A percentile compares a stretch with the other conserved stretches of the same genome.
Evolutionary conservation across 1,140 invertebrate species (phyloP).

Genomic region (Drosophila sechellia): DNA sequence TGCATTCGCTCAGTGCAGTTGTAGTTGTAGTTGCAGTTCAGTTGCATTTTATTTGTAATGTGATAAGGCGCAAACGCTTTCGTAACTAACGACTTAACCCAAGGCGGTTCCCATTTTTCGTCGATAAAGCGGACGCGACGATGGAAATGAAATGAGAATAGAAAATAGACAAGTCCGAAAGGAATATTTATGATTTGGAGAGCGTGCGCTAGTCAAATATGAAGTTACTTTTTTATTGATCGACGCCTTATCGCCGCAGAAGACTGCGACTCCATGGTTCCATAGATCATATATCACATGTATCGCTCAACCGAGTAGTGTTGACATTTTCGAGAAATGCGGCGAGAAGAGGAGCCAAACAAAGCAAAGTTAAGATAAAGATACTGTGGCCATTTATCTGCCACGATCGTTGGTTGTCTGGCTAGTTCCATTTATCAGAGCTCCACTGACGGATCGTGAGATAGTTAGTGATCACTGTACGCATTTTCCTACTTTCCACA

Average conservation of each 20-base stretch:
- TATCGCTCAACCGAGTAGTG: constrained; percentile 5
- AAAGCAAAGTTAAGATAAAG: constrained; percentile 3
- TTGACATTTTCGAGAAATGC: constrained; percentile 7
- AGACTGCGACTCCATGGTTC: background rate
- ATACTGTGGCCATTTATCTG: constrained; percentile 26
- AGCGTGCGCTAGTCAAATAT: constrained; percentile 10
- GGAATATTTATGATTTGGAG: constrained; percentile 28
- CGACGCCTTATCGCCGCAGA: background rate
- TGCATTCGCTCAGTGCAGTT: constrained; percentile 1
- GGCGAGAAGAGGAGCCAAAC: background rate
- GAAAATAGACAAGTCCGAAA: constrained; percentile 5
- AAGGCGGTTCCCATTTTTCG: constrained; percentile 15
- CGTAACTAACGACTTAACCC: constrained; percentile 41
- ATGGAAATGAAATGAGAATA: constrained; percentile 12
- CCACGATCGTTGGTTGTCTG: constrained; percentile 15
- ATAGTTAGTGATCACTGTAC: constrained; percentile 20
- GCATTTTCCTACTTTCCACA: constrained; percentile 23
- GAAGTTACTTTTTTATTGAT: constrained; percentile 33
- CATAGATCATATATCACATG: constrained; percentile 3
- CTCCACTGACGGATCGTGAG: constrained; percentile 35
- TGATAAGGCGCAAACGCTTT: constrained; percentile 62
- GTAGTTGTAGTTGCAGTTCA: constrained; percentile 37
- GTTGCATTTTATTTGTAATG: constrained; percentile 74
- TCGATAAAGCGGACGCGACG: constrained; percentile 46
- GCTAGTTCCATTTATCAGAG: constrained; percentile 35